These are phyloP conservation scores for Zelostemma sp. DNA, from an alignment of 1,140 invertebrate genomes.

Conservation along the genomic window DNA sequence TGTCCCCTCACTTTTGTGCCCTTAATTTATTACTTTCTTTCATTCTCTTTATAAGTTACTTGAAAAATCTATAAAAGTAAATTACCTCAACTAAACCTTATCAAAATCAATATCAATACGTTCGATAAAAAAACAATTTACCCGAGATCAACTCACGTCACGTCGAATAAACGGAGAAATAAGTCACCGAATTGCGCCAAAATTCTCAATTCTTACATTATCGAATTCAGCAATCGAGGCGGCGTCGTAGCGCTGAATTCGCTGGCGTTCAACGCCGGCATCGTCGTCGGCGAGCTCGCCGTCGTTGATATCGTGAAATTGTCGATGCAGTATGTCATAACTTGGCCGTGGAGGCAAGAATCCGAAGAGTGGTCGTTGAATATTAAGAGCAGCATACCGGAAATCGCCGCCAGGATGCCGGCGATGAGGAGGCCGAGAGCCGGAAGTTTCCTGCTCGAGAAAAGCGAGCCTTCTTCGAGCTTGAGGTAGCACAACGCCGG, in stretches of 20 bases:
- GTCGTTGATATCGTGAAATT: conserved; percentile 38
- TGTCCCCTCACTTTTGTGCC: not conserved
- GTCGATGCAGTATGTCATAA: conserved; percentile 74
- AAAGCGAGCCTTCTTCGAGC: conserved; percentile 79
- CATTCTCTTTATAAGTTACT: not conserved
- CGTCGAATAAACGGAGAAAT: too few relatives aligned
- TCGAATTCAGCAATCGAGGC: not conserved
- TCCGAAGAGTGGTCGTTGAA: conserved; percentile 68
- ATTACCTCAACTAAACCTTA: not conserved
- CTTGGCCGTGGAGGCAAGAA: conserved; percentile 75
- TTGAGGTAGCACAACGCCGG: conserved; percentile 86
- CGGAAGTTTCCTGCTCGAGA: conserved; percentile 80
- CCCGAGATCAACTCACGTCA: too few relatives aligned
- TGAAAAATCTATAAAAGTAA: not conserved
- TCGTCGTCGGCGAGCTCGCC: conserved; percentile 18
- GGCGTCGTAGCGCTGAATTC: not conserved
- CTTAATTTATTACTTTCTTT: conserved; percentile 12
- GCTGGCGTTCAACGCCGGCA: conserved; percentile 9
- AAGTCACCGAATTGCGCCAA: too few relatives aligned
- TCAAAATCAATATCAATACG: not conserved
- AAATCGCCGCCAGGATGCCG: conserved; percentile 78
- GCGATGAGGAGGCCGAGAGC: conserved; percentile 80
- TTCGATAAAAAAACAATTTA: too few relatives aligned
- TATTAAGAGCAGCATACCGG: conserved; percentile 74
- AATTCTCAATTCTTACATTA: conserved; percentile 33